Conservation (phyloP, 2,113 vertebrate species). For the Microtus ochrogaster region DNA sequence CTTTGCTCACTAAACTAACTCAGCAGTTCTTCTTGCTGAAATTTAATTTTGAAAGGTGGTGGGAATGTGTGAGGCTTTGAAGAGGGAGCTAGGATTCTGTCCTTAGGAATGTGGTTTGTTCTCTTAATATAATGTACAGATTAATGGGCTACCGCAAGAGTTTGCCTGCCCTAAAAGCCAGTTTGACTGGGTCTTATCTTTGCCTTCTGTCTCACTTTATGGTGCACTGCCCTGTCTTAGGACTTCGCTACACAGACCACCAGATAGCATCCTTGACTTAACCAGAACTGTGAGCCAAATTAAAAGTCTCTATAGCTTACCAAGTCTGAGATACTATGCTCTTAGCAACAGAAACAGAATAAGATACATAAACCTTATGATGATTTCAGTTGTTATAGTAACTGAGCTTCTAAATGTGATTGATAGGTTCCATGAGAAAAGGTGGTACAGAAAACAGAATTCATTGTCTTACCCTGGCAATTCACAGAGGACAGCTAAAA, state of each 20-base stretch:
- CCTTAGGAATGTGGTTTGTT: not conserved
- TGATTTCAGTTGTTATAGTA: not conserved
- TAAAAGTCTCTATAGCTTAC: not conserved
- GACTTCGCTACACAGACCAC: not conserved
- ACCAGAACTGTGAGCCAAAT: not conserved
- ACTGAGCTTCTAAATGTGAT: not conserved
- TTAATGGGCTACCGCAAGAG: not conserved
- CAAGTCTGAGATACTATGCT: not conserved
- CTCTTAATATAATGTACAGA: not conserved
- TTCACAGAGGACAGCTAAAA: not conserved
- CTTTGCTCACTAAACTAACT: not conserved
- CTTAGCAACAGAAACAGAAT: not conserved
- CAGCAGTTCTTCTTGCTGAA: not conserved
- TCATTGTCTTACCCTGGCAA: not conserved
- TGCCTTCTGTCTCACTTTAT: not conserved
- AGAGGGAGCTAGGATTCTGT: not conserved
- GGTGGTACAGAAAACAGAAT: not conserved
- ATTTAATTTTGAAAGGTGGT: not conserved
- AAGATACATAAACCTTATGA: not conserved
- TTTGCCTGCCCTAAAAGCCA: not conserved
- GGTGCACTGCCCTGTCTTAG: too few relatives aligned
- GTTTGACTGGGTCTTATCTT: not conserved
- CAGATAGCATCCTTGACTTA: not conserved
- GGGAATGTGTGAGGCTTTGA: not conserved
- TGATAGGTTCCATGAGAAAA: not conserved